phyloP scores from a whole-genome alignment of 2,113 vertebrate species.

The Lamprologus tigripictilis region DNA sequence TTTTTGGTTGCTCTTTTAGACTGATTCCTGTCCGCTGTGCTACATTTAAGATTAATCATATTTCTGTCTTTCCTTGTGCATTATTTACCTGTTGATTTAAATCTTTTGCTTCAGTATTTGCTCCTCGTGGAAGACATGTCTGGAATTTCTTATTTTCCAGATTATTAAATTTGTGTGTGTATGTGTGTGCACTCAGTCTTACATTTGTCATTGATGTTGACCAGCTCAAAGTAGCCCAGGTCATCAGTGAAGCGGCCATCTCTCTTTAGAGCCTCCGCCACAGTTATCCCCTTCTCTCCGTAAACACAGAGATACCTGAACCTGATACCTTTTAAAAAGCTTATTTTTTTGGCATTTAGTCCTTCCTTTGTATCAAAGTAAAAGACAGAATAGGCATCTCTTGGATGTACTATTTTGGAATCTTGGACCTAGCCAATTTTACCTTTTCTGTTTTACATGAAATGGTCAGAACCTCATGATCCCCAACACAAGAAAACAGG shows the following conservation, averaged over 20 bases:
- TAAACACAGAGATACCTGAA: neutral
- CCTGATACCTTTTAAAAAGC: neutral
- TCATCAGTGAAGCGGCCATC: constrained; percentile 10
- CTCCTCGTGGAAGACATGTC: too few species aligned
- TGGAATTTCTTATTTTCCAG: too few species aligned
- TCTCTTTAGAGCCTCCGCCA: neutral
- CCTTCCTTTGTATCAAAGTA: neutral
- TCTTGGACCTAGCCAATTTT: neutral
- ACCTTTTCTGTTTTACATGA: rapidly evolving
- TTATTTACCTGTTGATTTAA: too few species aligned
- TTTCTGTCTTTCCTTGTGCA: too few species aligned
- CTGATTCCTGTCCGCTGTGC: rapidly evolving
- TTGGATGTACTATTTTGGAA: rapidly evolving
- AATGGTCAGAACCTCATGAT: neutral
- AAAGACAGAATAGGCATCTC: neutral
- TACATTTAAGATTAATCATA: too few species aligned
- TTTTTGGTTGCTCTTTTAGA: neutral
- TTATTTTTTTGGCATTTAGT: neutral
- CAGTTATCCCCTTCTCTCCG: neutral
- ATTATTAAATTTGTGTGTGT: too few species aligned
- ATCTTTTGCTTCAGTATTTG: too few species aligned
- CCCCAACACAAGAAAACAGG: neutral
- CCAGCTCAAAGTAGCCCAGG: too few species aligned
- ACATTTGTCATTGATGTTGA: too few species aligned
- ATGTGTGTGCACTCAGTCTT: too few species aligned